phyloP scores from a whole-genome alignment of 2,888 invertebrate species.

The Chaetogeoica ovagalla region DNA sequence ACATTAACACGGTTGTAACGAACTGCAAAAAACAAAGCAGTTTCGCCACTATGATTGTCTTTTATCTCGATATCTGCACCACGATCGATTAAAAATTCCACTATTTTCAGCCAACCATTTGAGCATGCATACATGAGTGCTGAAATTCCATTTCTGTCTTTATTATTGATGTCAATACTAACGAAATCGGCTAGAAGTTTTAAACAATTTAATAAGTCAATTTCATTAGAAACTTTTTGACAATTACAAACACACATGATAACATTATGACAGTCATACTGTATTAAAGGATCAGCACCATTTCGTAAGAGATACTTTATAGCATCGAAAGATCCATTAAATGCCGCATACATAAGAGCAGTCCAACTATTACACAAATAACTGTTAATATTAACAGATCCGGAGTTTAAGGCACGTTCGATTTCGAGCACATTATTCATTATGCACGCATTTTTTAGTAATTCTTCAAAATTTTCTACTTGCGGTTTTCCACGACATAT shows the following conservation, averaged over 20 bases:
- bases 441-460: conserved; percentile 5
- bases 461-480: conserved; percentile 1
- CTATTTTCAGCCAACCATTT: conserved; percentile 18
- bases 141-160: conserved; percentile 34
- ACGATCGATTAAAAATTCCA: conserved; percentile 23
- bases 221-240: not conserved
- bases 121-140: conserved; percentile 44
- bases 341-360: conserved; percentile 33
- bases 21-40: conserved; percentile 42
- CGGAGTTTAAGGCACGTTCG: conserved; percentile 1
- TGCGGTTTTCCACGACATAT: not conserved
- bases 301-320: conserved; percentile 38
- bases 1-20: conserved; percentile 10
- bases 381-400: conserved; percentile 10
- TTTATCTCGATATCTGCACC: conserved; percentile 26
- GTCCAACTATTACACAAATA: conserved; percentile 31
- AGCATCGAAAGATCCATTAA: conserved; percentile 36
- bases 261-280: conserved; percentile 38
- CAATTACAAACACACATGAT: conserved; percentile 45
- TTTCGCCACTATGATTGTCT: conserved; percentile 13
- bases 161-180: conserved; percentile 17
- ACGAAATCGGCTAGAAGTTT: not conserved
- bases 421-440: conserved; percentile 30
- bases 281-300: conserved; percentile 35
- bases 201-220: conserved; percentile 25